A percentile compares a stretch with the other conserved stretches of the same genome.
These are phyloP conservation scores for Pangasius macronema DNA, from an alignment of 2,797 vertebrate species.

Conservation along the genomic window DNA sequence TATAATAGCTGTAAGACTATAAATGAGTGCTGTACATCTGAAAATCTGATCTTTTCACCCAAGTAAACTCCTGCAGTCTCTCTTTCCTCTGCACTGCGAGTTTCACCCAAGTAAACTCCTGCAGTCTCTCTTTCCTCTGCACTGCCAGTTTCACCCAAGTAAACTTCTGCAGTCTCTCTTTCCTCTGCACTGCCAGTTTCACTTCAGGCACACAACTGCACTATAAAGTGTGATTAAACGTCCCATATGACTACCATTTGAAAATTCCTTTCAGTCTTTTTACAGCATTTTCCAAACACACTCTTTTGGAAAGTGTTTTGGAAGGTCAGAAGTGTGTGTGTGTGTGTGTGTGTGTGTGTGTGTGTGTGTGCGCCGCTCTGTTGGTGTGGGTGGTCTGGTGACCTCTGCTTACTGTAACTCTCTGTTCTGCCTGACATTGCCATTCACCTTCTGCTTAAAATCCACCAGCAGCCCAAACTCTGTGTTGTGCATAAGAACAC, in stretches of 20 bases:
- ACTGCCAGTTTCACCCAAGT: background rate
- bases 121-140: background rate
- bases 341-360: background rate
- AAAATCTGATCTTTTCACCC: slow-evolving; percentile 20
- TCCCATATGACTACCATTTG: background rate
- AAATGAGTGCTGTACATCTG: slow-evolving; percentile 32
- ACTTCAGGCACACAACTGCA: background rate
- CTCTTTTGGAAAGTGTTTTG: background rate
- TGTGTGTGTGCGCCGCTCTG: background rate
- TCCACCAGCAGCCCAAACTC: slow-evolving; percentile 16
- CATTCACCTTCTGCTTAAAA: slow-evolving; percentile 22
- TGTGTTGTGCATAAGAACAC: slow-evolving; percentile 19
- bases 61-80: background rate
- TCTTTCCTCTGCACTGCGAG: background rate
- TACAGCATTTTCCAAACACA: background rate
- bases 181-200: background rate
- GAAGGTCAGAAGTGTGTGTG: background rate
- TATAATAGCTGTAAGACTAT: slow-evolving; percentile 22
- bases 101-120: background rate
- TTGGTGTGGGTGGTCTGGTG: slow-evolving; percentile 7
- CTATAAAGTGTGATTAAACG: background rate
- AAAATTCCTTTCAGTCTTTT: background rate
- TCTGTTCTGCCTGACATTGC: slow-evolving; percentile 20
- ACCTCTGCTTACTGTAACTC: slow-evolving; percentile 14
- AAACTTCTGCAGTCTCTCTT: background rate